Percentiles rank a stretch among this genome's conserved stretches.
phyloP scores from a whole-genome alignment of 2,797 vertebrate genomes.

The Enteromius argenteus region DNA sequence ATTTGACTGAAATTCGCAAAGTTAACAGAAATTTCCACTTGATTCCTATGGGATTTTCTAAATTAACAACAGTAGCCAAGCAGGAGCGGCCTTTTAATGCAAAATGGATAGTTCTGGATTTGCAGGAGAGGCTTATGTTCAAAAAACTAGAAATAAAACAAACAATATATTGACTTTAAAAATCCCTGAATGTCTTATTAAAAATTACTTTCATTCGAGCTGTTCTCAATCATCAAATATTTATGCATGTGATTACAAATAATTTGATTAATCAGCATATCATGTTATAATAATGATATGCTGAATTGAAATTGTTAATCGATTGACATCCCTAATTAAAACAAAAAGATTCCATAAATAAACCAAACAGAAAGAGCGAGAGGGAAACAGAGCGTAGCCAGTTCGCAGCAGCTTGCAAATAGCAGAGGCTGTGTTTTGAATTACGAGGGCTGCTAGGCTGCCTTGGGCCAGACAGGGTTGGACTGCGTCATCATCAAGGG shows the following conservation, averaged over 20 bases:
- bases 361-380: slow-evolving; percentile 4
- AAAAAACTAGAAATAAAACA: neutral
- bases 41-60: neutral
- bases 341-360: neutral
- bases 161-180: neutral
- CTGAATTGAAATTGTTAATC: neutral
- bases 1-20: neutral
- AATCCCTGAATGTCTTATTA: neutral
- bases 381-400: neutral
- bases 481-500: slow-evolving; percentile 1
- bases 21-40: neutral
- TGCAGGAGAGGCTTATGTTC: neutral
- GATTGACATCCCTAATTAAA: neutral
- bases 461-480: slow-evolving; percentile 16
- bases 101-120: neutral
- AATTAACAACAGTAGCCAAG: neutral
- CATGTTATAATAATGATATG: slow-evolving; percentile 4
- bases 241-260: neutral
- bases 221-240: neutral
- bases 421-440: slow-evolving; percentile 5
- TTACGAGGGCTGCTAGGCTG: slow-evolving; percentile 19
- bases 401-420: slow-evolving; percentile 4
- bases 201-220: neutral
- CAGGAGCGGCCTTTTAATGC: neutral
- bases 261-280: neutral